phyloP scores from a whole-genome alignment of 2,888 invertebrate species.

The Bimastos eiseni region DNA sequence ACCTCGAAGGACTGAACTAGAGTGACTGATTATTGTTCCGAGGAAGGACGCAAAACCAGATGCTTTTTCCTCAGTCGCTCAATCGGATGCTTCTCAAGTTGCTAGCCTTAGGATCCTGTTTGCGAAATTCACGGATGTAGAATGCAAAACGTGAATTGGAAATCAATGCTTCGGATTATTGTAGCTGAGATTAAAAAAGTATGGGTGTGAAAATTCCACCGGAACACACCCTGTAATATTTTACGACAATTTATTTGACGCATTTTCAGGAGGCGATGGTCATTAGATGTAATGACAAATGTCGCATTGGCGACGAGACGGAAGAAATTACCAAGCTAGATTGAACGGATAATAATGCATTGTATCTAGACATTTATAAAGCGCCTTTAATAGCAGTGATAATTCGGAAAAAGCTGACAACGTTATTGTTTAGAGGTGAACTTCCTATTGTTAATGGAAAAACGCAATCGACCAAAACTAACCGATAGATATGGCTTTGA shows the following conservation, averaged over 20 bases:
- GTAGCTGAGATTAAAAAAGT: not conserved
- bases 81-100: not conserved
- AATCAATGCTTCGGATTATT: not conserved
- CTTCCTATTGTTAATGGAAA: too few relatives aligned
- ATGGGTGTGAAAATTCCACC: not conserved
- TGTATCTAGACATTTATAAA: too few relatives aligned
- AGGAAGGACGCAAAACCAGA: not conserved
- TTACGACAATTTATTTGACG: not conserved
- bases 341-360: not conserved
- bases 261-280: not conserved
- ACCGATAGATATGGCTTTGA: too few relatives aligned
- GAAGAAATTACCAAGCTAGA: not conserved
- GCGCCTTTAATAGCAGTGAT: too few relatives aligned
- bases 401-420: too few relatives aligned
- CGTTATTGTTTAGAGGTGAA: too few relatives aligned
- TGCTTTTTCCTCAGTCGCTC: not conserved
- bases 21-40: not conserved
- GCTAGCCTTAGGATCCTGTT: not conserved
- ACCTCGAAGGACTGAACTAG: not conserved
- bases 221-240: not conserved
- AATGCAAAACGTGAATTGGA: not conserved
- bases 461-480: too few relatives aligned
- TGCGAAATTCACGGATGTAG: not conserved
- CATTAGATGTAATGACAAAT: not conserved
- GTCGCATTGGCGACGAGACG: not conserved